A percentile compares a stretch with the other conserved stretches of the same genome.
Evolutionary conservation across 64 coral and sea anemone genomes (phyloP).

Genomic region (Montipora capricornis): DNA sequence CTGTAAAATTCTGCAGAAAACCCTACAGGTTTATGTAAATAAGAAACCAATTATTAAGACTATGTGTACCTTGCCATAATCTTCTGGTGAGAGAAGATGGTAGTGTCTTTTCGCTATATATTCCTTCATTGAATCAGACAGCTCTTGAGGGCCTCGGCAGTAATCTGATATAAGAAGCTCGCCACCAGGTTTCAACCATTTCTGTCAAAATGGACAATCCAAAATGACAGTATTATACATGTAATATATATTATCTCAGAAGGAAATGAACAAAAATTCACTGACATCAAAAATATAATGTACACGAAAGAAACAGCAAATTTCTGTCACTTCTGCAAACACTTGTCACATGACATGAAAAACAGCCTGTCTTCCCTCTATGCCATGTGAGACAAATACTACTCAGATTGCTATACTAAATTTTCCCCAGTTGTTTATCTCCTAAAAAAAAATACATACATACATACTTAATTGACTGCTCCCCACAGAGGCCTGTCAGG

Average conservation of each 20-base stretch:
- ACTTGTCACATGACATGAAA: too few species aligned
- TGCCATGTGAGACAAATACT: too few species aligned
- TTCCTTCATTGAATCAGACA: slow-evolving; percentile 78
- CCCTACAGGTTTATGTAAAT: too few species aligned
- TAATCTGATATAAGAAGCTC: slow-evolving; percentile 97
- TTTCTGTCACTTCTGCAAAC: too few species aligned
- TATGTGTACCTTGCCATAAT: slow-evolving; percentile 79
- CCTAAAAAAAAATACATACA: too few species aligned
- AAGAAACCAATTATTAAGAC: neutral
- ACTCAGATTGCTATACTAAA: too few species aligned
- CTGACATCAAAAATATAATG: neutral
- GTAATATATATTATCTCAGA: neutral
- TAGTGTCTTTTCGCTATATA: slow-evolving; percentile 92
- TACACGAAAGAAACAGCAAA: neutral
- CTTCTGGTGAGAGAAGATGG: slow-evolving; percentile 65
- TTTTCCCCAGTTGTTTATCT: too few species aligned
- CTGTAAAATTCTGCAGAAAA: too few species aligned
- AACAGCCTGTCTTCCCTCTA: too few species aligned
- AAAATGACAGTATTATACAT: neutral
- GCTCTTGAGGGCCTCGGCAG: slow-evolving; percentile 69
- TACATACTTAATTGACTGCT: too few species aligned
- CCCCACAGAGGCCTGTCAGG: too few species aligned
- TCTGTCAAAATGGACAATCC: slow-evolving; percentile 45
- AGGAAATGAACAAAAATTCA: neutral
- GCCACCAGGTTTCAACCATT: slow-evolving; percentile 99